Evolutionary conservation across 2,888 invertebrate species (phyloP).

Genomic region (Tanypteryx hageni): DNA sequence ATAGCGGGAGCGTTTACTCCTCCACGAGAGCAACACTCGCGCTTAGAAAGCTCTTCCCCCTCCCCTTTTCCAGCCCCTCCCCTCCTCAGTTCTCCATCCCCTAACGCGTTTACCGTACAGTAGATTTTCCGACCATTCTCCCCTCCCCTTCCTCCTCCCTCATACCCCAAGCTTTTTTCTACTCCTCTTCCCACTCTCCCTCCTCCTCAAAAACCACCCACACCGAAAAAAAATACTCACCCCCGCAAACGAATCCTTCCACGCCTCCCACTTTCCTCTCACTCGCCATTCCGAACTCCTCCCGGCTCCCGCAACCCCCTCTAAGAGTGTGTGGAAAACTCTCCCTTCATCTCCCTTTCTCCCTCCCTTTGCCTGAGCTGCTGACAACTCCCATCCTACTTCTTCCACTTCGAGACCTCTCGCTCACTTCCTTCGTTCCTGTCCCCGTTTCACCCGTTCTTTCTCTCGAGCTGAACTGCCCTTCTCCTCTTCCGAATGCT

Average conservation of each 20-base stretch:
- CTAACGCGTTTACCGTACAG: neutral
- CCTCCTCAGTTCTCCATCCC: neutral
- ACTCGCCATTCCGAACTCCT: neutral
- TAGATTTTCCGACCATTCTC: neutral
- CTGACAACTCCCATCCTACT: neutral
- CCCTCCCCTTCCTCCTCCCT: neutral
- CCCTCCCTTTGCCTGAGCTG: neutral
- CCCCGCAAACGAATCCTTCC: neutral
- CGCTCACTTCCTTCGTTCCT: neutral
- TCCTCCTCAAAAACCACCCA: neutral
- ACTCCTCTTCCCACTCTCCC: neutral
- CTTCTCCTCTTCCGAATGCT: no score
- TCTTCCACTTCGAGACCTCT: neutral
- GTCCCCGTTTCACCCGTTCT: neutral
- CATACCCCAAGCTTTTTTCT: no score
- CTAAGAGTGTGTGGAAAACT: neutral
- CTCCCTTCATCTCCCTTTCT: neutral
- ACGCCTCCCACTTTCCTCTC: neutral
- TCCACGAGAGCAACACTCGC: conserved; percentile 31
- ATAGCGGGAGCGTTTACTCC: conserved; percentile 48
- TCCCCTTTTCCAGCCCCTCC: neutral
- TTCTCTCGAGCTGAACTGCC: neutral
- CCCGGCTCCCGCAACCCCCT: neutral
- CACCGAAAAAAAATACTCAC: neutral
- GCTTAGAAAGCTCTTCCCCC: neutral